A percentile compares a stretch with the other conserved stretches of the same genome.
phyloP scores from a whole-genome alignment of 2,888 invertebrate species.

The Conchocele bisecta region DNA sequence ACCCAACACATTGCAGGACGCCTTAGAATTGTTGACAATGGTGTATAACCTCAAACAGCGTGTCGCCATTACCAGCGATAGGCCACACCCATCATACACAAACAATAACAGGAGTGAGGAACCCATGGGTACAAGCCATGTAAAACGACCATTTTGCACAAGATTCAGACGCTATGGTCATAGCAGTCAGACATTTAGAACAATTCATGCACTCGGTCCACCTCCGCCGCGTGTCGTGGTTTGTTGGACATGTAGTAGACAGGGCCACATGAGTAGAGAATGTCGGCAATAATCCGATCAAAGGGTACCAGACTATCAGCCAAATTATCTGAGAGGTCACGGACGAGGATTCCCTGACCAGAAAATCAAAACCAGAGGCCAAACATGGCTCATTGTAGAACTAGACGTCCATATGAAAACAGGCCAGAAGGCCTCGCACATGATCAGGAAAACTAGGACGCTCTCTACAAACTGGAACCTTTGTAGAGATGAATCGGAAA shows the following conservation, averaged over 20 bases:
- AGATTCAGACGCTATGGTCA: too few species aligned
- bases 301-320: too few species aligned
- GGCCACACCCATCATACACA: neutral
- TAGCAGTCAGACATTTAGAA: too few species aligned
- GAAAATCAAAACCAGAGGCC: too few species aligned
- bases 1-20: neutral
- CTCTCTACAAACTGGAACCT: slow-evolving; percentile 9
- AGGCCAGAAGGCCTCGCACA: neutral
- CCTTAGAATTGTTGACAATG: neutral
- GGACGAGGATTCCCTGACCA: too few species aligned
- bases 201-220: neutral
- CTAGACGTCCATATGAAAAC: neutral
- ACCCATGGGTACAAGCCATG: too few species aligned
- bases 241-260: neutral
- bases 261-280: neutral
- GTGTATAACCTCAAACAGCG: neutral
- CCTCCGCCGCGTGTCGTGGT: neutral
- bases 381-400: neutral
- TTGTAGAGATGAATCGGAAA: slow-evolving; percentile 3
- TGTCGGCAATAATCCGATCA: neutral
- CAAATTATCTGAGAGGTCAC: too few species aligned
- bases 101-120: too few species aligned
- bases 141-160: too few species aligned
- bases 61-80: neutral
- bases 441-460: slow-evolving; percentile 17